These are phyloP conservation scores for Galbula dea DNA, from an alignment of 2,113 vertebrate species.

Conservation along the genomic window DNA sequence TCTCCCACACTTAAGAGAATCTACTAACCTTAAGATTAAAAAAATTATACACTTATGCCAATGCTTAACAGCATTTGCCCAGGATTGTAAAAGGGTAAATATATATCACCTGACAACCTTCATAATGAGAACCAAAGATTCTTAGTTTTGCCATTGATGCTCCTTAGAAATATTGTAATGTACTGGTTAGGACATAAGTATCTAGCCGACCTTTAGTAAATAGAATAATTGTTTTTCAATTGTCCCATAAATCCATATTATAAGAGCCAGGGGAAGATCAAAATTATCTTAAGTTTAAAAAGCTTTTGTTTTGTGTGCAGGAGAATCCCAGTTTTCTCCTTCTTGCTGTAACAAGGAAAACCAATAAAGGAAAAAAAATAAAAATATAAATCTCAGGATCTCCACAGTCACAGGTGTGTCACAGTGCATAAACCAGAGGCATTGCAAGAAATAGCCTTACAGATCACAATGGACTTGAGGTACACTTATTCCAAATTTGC, in stretches of 20 bases:
- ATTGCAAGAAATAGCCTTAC: background rate
- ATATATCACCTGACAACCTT: background rate
- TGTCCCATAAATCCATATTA: background rate
- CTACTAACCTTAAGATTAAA: background rate
- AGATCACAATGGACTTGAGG: background rate
- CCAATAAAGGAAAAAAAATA: no score
- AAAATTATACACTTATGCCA: background rate
- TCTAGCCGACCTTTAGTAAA: background rate
- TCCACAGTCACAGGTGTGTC: background rate
- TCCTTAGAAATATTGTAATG: background rate
- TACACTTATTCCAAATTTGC: background rate
- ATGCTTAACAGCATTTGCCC: background rate
- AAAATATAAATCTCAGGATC: background rate
- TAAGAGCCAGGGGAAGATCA: background rate
- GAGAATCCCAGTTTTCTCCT: background rate
- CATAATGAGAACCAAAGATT: background rate
- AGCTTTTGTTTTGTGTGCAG: background rate
- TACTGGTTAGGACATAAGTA: background rate
- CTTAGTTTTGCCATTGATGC: background rate
- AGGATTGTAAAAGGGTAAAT: background rate
- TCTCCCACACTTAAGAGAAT: background rate
- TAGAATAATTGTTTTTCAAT: background rate
- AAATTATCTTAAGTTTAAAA: background rate
- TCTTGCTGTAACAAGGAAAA: background rate
- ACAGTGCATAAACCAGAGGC: background rate